These are phyloP conservation scores for Micromussa lordhowensis DNA, from an alignment of 92 coral and sea anemone species.

Conservation along the genomic window DNA sequence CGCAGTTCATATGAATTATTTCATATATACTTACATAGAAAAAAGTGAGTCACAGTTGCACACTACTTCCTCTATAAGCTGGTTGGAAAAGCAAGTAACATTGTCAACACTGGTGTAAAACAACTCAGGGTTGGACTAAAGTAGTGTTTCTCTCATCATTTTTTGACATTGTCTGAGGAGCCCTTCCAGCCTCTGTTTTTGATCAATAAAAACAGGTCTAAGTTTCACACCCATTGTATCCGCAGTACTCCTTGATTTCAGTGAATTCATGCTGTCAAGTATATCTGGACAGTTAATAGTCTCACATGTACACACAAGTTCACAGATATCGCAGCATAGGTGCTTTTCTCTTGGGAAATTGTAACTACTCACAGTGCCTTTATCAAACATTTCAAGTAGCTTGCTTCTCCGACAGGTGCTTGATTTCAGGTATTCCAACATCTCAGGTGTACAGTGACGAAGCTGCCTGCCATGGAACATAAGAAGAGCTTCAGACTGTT, in stretches of 20 bases:
- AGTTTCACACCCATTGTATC: background rate
- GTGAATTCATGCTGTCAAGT: constrained; percentile 17
- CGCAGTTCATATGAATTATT: no score
- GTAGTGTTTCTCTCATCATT: constrained; percentile 15
- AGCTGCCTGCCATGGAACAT: constrained; percentile 57
- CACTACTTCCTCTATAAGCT: constrained; percentile 26
- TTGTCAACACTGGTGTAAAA: constrained; percentile 48
- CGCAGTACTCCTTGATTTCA: background rate
- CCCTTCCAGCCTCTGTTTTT: constrained; percentile 11
- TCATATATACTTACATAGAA: no score
- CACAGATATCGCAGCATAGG: constrained; percentile 56
- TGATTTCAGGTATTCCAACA: constrained; percentile 47
- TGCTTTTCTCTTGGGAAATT: constrained; percentile 24
- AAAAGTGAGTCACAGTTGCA: constrained; percentile 43
- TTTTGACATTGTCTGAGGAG: constrained; percentile 34
- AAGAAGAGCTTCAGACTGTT: constrained; percentile 48
- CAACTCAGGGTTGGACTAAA: constrained; percentile 11
- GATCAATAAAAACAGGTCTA: constrained; percentile 31
- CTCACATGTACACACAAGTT: constrained; percentile 47
- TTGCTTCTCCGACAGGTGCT: constrained; percentile 34
- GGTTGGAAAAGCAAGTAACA: constrained; percentile 42
- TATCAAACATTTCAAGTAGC: constrained; percentile 40
- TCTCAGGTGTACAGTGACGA: constrained; percentile 41
- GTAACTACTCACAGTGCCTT: background rate
- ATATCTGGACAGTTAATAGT: constrained; percentile 24